phyloP scores from a whole-genome alignment of 2,888 invertebrate genomes.

The Heliconius aoede region DNA sequence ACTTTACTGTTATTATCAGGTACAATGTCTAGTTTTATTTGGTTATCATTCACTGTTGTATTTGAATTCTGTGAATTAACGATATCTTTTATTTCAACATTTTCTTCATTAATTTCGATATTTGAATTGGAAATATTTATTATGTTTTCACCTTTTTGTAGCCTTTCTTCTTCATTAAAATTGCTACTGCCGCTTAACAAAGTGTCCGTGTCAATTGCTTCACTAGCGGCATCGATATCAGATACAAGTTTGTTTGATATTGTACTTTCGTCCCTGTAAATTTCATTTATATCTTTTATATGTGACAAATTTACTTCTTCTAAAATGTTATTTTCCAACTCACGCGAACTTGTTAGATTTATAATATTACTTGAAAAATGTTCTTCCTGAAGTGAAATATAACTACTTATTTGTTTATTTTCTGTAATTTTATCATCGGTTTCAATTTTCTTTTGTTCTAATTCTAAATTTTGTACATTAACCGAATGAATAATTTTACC shows the following conservation, averaged over 20 bases:
- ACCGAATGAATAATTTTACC: not conserved
- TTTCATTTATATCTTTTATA: not conserved
- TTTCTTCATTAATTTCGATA: not conserved
- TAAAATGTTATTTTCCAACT: not conserved
- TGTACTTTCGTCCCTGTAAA: not conserved
- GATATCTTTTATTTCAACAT: not conserved
- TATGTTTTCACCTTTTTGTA: not conserved
- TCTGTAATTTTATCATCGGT: not conserved
- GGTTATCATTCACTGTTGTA: not conserved
- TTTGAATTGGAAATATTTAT: not conserved
- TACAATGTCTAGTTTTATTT: conserved; percentile 6
- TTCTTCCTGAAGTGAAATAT: not conserved
- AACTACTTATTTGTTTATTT: not conserved
- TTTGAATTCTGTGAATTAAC: not conserved
- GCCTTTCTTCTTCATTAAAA: not conserved
- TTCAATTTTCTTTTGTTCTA: not conserved
- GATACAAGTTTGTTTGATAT: not conserved
- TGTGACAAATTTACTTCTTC: not conserved
- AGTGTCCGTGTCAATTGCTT: not conserved
- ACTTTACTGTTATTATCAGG: not conserved
- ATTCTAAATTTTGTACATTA: not conserved
- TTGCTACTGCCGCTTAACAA: not conserved
- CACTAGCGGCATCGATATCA: not conserved
- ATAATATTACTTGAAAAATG: not conserved
- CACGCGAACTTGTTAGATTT: not conserved